Base-by-base conservation (phyloP, 2,113 vertebrate genomes). In the Pachypanchax playfairii region DNA sequence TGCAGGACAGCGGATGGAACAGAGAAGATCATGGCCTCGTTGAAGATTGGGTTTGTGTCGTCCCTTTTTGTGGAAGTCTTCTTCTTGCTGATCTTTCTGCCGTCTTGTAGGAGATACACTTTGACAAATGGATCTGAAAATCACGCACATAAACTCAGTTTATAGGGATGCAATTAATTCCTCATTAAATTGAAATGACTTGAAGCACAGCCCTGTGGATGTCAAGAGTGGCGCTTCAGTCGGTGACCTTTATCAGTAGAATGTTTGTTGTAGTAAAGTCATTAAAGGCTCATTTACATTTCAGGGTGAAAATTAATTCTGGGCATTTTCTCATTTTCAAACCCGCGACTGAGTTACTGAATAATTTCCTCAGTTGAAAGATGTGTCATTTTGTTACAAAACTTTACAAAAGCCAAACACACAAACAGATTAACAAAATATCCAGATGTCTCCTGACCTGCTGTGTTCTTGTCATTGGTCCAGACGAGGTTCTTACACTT, bases 11-110 rank as follows among this genome's bases (percentile, higher is more conserved):
- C 85, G 61, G 97, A 97, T 0, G 97, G 97, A 62, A 98, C 97
- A 0, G 97, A 98, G 92, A 98, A 99, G 82, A 99, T 98, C 96
- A 99, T 98, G 89, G 97, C 97, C 87, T 98, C 97, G 0, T 98
- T 99, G 87, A 97, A 99, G 76, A 99, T 97, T 0, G 97, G 97
- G 85, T 98, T 97, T 10, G 93, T 94, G 72, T 99, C 97, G 0
- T 96, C 97, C 65, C 94, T 89, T 76, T 99, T 99, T 65, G 94
- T 91, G 0, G 93, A 97, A 0, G 97, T 98, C 87, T 97, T 98
- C 92, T 99, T 99, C 90, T 99, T 99, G 90, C 97, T 99, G 92
- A 98, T 98, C 82, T 99, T 99, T 83, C 93, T 93, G 49, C 95
- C 95, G 0, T 98, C 96, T 89, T 99, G 97, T 70, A 99, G 94